Evolutionary conservation across 2,797 vertebrate species (phyloP).

Genomic region (Hypotaenidia okinawae): DNA sequence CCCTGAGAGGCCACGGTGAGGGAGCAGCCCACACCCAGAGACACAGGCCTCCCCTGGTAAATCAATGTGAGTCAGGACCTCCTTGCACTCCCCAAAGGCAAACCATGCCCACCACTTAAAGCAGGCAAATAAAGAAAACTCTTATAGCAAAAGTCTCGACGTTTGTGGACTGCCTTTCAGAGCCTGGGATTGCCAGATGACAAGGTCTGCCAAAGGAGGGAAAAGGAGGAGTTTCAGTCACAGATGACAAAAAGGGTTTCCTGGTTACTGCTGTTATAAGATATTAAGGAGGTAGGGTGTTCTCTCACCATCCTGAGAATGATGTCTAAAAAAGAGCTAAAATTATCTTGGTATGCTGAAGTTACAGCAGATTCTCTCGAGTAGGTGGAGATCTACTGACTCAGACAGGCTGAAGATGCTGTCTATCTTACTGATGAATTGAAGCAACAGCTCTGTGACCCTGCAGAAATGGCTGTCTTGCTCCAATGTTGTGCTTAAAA

Average conservation of each 20-base stretch:
- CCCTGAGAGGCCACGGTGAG: rapidly evolving
- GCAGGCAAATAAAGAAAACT: background rate
- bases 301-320: background rate
- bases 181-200: background rate
- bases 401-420: background rate
- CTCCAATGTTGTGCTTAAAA: background rate
- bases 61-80: background rate
- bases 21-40: background rate
- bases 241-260: background rate
- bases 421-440: background rate
- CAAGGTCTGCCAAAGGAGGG: background rate
- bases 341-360: background rate
- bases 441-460: background rate
- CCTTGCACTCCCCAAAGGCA: background rate
- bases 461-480: background rate
- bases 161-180: background rate
- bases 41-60: background rate
- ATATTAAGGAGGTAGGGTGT: background rate
- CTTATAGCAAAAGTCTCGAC: background rate
- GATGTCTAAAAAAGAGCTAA: background rate
- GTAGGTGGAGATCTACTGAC: background rate
- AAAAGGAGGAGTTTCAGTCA: background rate
- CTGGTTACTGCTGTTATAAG: background rate
- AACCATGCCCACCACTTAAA: background rate
- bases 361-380: background rate